phyloP scores from a whole-genome alignment of 2,797 vertebrate species.

The Myotis vivesi region DNA sequence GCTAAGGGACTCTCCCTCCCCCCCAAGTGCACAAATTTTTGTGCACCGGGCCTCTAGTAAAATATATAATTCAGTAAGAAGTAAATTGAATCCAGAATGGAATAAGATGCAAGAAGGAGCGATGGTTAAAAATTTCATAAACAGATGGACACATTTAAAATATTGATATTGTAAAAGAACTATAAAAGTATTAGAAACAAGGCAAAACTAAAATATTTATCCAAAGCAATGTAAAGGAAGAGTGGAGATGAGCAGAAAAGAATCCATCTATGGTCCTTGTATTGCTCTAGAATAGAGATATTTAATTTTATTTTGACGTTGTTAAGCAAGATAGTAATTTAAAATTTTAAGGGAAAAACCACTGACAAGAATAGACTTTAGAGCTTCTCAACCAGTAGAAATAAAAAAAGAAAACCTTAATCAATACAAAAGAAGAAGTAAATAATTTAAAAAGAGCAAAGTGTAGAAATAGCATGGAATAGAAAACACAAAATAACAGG shows the following conservation, averaged over 20 bases:
- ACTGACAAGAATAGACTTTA: not conserved
- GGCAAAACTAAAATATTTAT: not conserved
- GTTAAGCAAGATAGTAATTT: not conserved
- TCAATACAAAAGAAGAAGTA: not conserved
- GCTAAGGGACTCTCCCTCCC: no score
- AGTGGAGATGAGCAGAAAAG: not conserved
- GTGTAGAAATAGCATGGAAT: not conserved
- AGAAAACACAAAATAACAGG: not conserved
- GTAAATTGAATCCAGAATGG: not conserved
- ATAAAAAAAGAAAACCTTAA: not conserved
- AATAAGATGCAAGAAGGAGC: not conserved
- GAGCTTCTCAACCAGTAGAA: not conserved
- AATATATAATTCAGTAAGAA: not conserved
- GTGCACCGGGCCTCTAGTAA: no score
- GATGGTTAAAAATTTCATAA: not conserved
- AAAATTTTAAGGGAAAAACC: not conserved
- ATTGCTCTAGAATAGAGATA: not conserved
- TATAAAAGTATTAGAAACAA: not conserved
- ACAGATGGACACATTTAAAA: not conserved
- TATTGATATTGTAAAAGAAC: not conserved
- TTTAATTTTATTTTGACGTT: not conserved
- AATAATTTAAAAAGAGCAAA: not conserved
- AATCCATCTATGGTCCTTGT: not conserved
- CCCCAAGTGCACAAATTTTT: no score
- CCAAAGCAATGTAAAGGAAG: not conserved